Base-by-base conservation (phyloP, 2,888 invertebrate species). In the Melanophora roralis region DNA sequence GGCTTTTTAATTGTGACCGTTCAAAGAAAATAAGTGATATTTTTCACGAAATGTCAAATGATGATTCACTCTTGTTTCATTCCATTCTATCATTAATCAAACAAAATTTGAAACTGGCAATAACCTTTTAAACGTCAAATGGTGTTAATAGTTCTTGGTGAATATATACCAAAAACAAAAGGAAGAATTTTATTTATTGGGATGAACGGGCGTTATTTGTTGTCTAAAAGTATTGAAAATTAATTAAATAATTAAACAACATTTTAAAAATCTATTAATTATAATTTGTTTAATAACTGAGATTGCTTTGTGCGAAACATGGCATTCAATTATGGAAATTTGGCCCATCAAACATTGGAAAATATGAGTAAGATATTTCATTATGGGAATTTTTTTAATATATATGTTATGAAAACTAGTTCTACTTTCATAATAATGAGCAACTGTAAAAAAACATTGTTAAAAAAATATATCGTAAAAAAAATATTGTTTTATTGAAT, bases 321-420 rank as follows among this genome's bases (percentile, higher is more conserved):
- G 87, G 84, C 87, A 69, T 87, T 85, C 68, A 88, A 88, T 81
- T 87, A 85, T 72, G 81, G 82, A 57, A 87, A 86, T 80, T 79
- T 87, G 73, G 84, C 85, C 1, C 81, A 83, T 21, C 78, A 78
- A 62, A 49, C 76, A 2, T 38, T 82, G 21, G 81, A 84, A 75
- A 88, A 86, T 82, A 86, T 88, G 86, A 81, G 87, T 87, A 84
- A 87, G 87, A 85, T 0, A n/a, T n/a, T 4, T 1, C 14, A 14
- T 14, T 23, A 16, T 11, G 47, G 19, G n/a, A 59, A 1, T 4
- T 53, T n/a, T n/a, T n/a, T n/a, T n/a, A n/a, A n/a, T n/a, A n/a
- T n/a, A n/a, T n/a, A n/a, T n/a, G n/a, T n/a, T n/a, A n/a, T n/a
- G n/a, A n/a, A n/a, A n/a, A n/a, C n/a, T n/a, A n/a, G n/a, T n/a